Percentiles rank a stretch among this genome's conserved stretches.
Conservation (phyloP, 1,140 invertebrate genomes). For the Druon quercuslanigerum region DNA sequence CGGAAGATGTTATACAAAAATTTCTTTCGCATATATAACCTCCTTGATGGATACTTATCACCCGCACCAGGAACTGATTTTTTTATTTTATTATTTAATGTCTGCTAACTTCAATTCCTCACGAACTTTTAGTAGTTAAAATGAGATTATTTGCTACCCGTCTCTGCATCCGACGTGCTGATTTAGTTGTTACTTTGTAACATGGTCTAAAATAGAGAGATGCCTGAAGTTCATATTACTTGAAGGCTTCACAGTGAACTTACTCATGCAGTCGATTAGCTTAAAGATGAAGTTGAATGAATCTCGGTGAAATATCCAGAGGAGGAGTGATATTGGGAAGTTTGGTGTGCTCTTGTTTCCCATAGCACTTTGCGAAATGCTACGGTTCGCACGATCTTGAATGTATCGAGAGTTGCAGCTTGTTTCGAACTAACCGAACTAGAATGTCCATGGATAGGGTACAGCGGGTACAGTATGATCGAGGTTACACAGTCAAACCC, state of each 20-base stretch:
- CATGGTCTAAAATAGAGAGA: background rate
- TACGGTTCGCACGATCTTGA: conserved; percentile 21
- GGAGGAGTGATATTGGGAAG: conserved; percentile 12
- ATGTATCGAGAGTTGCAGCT: conserved; percentile 29
- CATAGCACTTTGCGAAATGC: conserved; percentile 17
- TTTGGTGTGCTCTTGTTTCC: conserved; percentile 21
- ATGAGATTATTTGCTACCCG: no score
- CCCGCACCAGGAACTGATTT: no score
- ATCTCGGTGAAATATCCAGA: background rate
- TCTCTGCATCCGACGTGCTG: no score
- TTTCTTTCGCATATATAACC: no score
- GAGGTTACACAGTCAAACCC: conserved; percentile 9
- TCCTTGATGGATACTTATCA: no score
- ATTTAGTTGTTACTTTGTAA: no score
- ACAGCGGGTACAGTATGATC: conserved; percentile 16
- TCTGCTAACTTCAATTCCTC: no score
- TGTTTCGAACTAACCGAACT: conserved; percentile 29
- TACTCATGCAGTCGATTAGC: background rate
- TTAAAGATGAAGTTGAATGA: conserved; percentile 9
- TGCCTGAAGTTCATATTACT: background rate
- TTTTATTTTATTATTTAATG: no score
- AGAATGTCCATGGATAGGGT: conserved; percentile 21
- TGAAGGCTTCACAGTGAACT: conserved; percentile 3
- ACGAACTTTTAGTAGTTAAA: no score
- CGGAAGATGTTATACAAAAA: no score